A percentile compares a stretch with the other conserved stretches of the same genome.
Conservation (phyloP, 2,113 vertebrate species). For the Rhabdornis inornatus region DNA sequence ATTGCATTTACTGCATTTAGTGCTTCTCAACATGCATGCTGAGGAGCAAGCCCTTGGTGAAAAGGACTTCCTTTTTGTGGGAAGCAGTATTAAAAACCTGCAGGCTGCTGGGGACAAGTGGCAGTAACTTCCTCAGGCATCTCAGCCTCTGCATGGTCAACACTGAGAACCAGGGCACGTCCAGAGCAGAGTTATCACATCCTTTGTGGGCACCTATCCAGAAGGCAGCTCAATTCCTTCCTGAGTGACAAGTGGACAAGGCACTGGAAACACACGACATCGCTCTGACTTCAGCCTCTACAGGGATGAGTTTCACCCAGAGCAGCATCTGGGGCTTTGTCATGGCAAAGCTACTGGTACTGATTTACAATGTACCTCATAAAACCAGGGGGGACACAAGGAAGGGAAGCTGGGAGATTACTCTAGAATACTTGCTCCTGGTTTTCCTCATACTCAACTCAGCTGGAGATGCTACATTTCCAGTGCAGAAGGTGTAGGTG, state of each 20-base stretch:
- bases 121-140: background rate
- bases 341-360: background rate
- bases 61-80: too few species aligned
- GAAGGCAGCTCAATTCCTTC: background rate
- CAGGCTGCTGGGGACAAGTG: background rate
- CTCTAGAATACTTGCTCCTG: background rate
- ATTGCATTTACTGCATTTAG: background rate
- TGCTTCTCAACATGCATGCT: rapidly evolving
- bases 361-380: background rate
- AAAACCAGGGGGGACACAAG: background rate
- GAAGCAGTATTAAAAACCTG: background rate
- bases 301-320: background rate
- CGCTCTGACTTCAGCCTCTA: background rate
- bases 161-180: background rate
- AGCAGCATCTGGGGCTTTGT: background rate
- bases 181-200: background rate
- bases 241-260: background rate
- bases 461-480: background rate
- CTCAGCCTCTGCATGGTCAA: background rate
- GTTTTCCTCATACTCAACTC: background rate
- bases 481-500: background rate
- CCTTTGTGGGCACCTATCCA: background rate
- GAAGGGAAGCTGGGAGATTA: background rate
- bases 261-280: background rate
- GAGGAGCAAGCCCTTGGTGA: background rate